Base-by-base conservation (phyloP, 2,113 vertebrate genomes). In the Procavia capensis region DNA sequence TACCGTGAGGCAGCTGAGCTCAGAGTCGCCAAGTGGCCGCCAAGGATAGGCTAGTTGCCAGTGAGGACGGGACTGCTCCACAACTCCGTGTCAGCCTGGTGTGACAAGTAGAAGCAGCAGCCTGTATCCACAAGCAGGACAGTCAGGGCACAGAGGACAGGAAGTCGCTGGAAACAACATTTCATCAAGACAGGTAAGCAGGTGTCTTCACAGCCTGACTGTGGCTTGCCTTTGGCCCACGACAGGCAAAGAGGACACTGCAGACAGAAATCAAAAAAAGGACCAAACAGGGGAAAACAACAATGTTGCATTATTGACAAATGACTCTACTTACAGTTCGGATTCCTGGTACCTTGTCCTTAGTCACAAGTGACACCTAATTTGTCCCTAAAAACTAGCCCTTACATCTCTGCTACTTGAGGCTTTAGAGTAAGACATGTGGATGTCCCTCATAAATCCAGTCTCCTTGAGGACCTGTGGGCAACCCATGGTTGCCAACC, bases 311-410 rank as follows among this genome's bases (percentile, higher is more conserved):
- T 90, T 96, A 96, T 93, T 98, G 97, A 98, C 97, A 98, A 98
- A 98, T 98, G 96, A 97, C 89, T 98, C 97, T 97, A 97, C 96
- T 98, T 98, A 98, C 94, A 97, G 98, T 97, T 97, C 97, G 97
- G 97, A 98, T 98, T 98, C 98, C 19, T 74, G 97, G 98, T 96
- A 98, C 94, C 91, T 98, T 97, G 97, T 98, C 97, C 97, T 98
- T 98, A 98, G 97, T 98, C 98, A 98, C 97, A 97, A 98, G 93
- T 98, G 97, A 98, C 98, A 98, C 85, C 97, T 98, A 98, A 98
- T 98, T 97, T 98, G 96, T 98, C 94, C 98, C 95, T 97, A 92
- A 98, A 98, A 97, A 85, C 93, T 98, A 98, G 78, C 95, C 95
- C 95, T 97, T 98, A 97, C 96, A 94, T 98, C 97, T 98, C 97